Conservation (phyloP, 2,888 invertebrate species). For the Morinoia aosen region DNA sequence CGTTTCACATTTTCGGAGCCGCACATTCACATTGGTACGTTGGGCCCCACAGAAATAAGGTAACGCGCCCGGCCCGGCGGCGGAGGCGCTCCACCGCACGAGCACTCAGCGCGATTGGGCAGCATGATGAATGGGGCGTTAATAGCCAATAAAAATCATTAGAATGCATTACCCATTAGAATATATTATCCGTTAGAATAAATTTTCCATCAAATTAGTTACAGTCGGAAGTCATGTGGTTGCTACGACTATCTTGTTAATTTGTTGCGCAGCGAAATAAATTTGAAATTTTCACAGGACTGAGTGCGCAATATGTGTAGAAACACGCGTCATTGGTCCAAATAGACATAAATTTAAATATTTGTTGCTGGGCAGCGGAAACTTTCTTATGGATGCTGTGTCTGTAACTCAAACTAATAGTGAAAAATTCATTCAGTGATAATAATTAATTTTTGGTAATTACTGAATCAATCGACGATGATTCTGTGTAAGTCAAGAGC, state of each 20-base stretch:
- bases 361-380: too few relatives aligned
- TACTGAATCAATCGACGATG: too few relatives aligned
- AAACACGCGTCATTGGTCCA: too few relatives aligned
- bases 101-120: constrained; percentile 16
- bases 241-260: too few relatives aligned
- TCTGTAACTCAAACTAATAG: too few relatives aligned
- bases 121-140: constrained; percentile 12
- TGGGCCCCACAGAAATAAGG: too few relatives aligned
- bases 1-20: neutral
- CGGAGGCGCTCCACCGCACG: neutral
- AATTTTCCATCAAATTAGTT: neutral
- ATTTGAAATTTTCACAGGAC: neutral
- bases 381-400: too few relatives aligned
- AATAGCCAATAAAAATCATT: constrained; percentile 35
- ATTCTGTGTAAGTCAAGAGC: too few relatives aligned
- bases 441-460: too few relatives aligned
- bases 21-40: too few relatives aligned
- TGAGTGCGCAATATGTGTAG: neutral
- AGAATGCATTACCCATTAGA: neutral
- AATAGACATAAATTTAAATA: too few relatives aligned
- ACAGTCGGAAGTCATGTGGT: neutral
- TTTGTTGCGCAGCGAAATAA: neutral
- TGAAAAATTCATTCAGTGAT: too few relatives aligned
- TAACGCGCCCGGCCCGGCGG: neutral
- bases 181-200: neutral